phyloP scores from a whole-genome alignment of 2,888 invertebrate genomes.

The Troides helena region DNA sequence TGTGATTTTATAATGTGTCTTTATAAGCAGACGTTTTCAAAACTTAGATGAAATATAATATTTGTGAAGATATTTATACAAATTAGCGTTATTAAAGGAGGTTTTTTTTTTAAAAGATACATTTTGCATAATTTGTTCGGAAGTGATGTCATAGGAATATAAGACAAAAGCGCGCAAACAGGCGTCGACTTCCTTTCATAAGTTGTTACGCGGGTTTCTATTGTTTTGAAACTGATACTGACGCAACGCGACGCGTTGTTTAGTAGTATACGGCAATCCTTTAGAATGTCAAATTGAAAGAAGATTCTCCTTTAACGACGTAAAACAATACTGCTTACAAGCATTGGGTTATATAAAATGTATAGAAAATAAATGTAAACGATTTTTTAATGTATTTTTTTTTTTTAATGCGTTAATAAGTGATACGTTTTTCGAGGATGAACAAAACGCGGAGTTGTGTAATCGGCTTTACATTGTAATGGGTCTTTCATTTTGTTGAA shows the following conservation, averaged over 20 bases:
- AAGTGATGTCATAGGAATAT: slow-evolving; percentile 3
- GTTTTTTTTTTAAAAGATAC: not conserved
- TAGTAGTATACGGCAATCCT: slow-evolving; percentile 12
- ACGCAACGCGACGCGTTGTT: slow-evolving; percentile 17
- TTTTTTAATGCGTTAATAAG: no score
- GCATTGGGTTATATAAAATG: not conserved
- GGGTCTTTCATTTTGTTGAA: no score
- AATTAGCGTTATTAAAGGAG: not conserved
- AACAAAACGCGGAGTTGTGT: no score
- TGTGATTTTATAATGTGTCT: no score
- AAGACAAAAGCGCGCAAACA: slow-evolving; percentile 26
- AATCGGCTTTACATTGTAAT: no score
- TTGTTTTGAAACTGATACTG: slow-evolving; percentile 27
- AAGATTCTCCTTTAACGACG: slow-evolving; percentile 17
- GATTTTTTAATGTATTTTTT: no score
- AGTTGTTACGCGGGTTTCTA: slow-evolving; percentile 19
- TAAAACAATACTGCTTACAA: slow-evolving; percentile 8
- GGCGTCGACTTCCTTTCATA: slow-evolving; percentile 26
- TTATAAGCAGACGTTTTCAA: not conserved
- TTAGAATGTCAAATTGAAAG: slow-evolving; percentile 12
- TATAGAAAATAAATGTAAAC: not conserved
- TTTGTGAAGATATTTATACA: not conserved
- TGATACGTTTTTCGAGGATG: no score
- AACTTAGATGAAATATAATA: not conserved
- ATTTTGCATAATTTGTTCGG: slow-evolving; percentile 3